Base-by-base conservation (phyloP, 1,140 invertebrate genomes). In the Drosophila triauraria region DNA sequence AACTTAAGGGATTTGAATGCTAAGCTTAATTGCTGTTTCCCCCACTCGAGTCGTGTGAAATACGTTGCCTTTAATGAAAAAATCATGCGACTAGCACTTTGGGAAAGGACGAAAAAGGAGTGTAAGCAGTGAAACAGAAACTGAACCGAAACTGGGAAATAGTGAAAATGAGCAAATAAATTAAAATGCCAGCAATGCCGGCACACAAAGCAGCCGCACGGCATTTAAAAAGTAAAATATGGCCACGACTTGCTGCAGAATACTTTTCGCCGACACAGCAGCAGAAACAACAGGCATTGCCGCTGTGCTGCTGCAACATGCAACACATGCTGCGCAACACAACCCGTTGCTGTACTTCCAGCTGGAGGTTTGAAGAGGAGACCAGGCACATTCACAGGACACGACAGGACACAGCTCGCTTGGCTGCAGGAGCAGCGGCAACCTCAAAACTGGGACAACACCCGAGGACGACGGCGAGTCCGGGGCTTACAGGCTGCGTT, bases 211-310 rank as follows among this genome's bases (percentile, higher is more conserved):
- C 58, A 71, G 74, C 82, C 84, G 70, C 68, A 77, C 58, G 72
- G 80, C 85, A 84, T 90, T 88, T 87, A 87, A 87, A 78, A 88
- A 88, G 84, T 88, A 88, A 88, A 88, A 88, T 84, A 88, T 88
- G 84, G 85, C 84, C 74, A 82, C 69, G 72, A 63, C 64, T 74
- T 84, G 84, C 84, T 69, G 84, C 85, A 90, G 80, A 88, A 88
- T 87, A 88, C 75, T 88, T 87, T 87, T 32, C 79, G 83, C 81
- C 61, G 78, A 90, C 84, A 68, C 86, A 75, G 85, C 78, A 78
- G 68, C 75, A 71, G 53, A 50, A 74, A 43, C 56, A 69, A 40
- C 53, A 68, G 20, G 44, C 58, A 17, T 13, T 65, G 48, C 57
- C 51, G 57, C 56, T 64, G 61, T 48, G 42, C 47, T 47, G 42